phyloP scores from a whole-genome alignment of 1,140 invertebrate species.

The Protaetia brevitarsis region DNA sequence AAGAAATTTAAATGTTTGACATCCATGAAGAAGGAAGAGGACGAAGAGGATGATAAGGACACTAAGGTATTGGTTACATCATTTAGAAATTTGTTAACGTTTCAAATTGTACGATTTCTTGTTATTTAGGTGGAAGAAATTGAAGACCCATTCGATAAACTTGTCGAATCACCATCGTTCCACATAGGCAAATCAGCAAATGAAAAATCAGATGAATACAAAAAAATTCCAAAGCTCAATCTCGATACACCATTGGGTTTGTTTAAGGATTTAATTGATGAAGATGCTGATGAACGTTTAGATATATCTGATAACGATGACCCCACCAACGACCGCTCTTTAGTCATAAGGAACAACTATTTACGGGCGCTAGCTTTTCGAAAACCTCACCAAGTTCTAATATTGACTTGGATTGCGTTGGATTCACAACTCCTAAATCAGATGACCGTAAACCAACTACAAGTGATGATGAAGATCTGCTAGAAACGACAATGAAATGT shows the following conservation, averaged over 20 bases:
- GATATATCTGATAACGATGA: slow-evolving; percentile 58
- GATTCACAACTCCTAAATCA: slow-evolving; percentile 34
- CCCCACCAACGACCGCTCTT: slow-evolving; percentile 58
- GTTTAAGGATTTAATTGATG: slow-evolving; percentile 46
- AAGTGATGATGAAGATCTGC: slow-evolving; percentile 57
- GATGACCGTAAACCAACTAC: slow-evolving; percentile 52
- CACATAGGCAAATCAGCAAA: slow-evolving; percentile 35
- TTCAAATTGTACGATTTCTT: slow-evolving; percentile 18
- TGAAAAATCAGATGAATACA: slow-evolving; percentile 31
- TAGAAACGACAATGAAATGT: slow-evolving; percentile 52
- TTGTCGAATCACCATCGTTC: slow-evolving; percentile 50
- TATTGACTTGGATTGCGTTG: slow-evolving; percentile 43
- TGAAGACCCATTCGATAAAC: slow-evolving; percentile 55
- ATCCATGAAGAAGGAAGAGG: slow-evolving; percentile 37
- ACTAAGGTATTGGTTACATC: slow-evolving; percentile 22
- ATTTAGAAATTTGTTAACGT: neutral
- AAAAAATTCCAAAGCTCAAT: slow-evolving; percentile 31
- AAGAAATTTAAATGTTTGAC: slow-evolving; percentile 36
- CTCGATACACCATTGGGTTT: slow-evolving; percentile 40
- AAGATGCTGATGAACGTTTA: slow-evolving; percentile 54
- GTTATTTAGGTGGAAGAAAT: slow-evolving; percentile 30
- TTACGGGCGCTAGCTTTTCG: slow-evolving; percentile 51
- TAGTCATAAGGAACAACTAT: slow-evolving; percentile 56
- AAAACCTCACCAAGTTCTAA: slow-evolving; percentile 46
- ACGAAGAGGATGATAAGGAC: slow-evolving; percentile 34